Conservation (phyloP, 2,888 invertebrate genomes). For the Spisula solida region DNA sequence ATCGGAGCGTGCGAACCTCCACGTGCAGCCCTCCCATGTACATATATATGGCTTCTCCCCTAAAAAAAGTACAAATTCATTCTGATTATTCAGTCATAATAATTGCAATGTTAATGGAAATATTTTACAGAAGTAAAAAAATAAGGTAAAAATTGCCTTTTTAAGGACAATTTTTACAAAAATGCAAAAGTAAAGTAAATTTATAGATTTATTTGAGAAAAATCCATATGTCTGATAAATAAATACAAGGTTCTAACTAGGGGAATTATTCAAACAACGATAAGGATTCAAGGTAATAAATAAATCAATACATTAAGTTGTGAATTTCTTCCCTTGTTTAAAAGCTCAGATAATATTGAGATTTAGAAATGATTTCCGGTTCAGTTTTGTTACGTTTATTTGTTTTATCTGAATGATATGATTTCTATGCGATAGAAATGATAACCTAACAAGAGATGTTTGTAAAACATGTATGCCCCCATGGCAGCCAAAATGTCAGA, state of each 20-base stretch:
- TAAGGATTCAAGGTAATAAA: background rate
- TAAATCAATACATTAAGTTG: background rate
- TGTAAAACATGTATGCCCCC: too few relatives aligned
- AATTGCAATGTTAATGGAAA: too few relatives aligned
- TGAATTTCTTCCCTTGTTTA: background rate
- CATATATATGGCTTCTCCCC: constrained; percentile 88
- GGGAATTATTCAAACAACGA: background rate
- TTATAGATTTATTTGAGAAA: background rate
- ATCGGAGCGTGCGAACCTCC: constrained; percentile 90
- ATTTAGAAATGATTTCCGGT: background rate
- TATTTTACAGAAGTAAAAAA: too few relatives aligned
- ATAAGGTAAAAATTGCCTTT: too few relatives aligned
- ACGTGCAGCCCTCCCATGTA: constrained; percentile 90
- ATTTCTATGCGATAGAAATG: too few relatives aligned
- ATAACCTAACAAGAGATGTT: too few relatives aligned
- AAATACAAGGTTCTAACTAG: background rate
- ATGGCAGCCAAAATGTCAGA: too few relatives aligned
- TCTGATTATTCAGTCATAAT: background rate
- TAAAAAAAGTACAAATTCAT: constrained; percentile 43
- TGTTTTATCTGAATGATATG: too few relatives aligned
- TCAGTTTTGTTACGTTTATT: background rate
- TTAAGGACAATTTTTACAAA: too few relatives aligned
- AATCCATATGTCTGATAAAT: background rate
- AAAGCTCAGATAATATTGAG: background rate
- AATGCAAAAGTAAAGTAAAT: too few relatives aligned